Evolutionary conservation across 2,888 invertebrate species (phyloP), one percentile per base, ranked within the genome.

Genomic region (Thysanoteuthis rhombus): DNA sequence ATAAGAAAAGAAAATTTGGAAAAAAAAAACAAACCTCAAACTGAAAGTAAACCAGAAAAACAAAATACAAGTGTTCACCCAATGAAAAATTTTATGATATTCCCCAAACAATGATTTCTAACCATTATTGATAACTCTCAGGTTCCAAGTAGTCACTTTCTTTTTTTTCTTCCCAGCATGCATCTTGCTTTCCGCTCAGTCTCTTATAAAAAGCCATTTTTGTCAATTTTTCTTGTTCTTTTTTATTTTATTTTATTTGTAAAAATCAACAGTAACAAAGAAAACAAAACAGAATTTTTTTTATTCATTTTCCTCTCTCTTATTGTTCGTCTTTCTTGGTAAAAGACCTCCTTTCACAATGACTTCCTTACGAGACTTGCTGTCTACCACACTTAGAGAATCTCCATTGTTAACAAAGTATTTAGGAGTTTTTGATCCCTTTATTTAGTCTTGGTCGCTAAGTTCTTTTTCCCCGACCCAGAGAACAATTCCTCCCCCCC

Each of bases 71-170:
- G n/a, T 32, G 10, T 75, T 75, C 75, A 75, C 0, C 75, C 75
- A 75, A 75, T 75, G 75, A 75, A 75, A 75, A 75, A 75, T 75
- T 75, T 75, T 36, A 75, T 75, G 75, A 75, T 75, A 75, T 75
- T 75, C 75, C 52, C 75, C 75, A 75, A 75, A 75, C 75, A 75
- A 75, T 75, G 75, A 75, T 75, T 75, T 75, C 75, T 75, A 75
- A 75, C 75, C 75, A 75, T 75, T 75, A 75, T 75, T 75, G 75
- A 75, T 75, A 75, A 75, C 75, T 75, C 75, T 75, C n/a, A 75
- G n/a, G n/a, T 75, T 75, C 36, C 75, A 75, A 75, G 75, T n/a
- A 75, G 75, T 75, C 75, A 75, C n/a, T n/a, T 75, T 75, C 16
- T 75, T 75, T 75, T 75, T 75, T 16, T 75, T 75, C 3, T n/a